phyloP scores from a whole-genome alignment of 2,888 invertebrate genomes.

The Podabrus alpinus region DNA sequence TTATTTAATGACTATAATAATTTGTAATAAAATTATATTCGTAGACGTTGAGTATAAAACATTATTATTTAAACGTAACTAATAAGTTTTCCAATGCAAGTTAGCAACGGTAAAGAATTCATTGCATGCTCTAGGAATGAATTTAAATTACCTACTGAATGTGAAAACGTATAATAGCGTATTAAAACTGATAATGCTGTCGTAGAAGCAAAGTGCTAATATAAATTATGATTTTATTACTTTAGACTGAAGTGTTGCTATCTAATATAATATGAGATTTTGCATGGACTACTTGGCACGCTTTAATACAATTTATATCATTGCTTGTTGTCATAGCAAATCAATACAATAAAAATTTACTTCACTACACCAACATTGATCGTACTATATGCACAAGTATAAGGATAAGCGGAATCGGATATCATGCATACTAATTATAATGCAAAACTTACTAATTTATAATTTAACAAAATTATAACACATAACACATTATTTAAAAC shows the following conservation, averaged over 20 bases:
- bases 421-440: too few relatives aligned
- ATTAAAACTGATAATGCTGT: constrained; percentile 42
- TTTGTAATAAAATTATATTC: neutral
- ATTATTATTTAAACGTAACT: neutral
- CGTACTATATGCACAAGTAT: neutral
- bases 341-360: neutral
- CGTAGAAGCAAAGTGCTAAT: constrained; percentile 36
- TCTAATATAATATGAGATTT: constrained; percentile 28
- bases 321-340: neutral
- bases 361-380: neutral
- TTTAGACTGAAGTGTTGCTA: constrained; percentile 26
- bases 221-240: constrained; percentile 43
- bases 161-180: constrained; percentile 39
- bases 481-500: too few relatives aligned
- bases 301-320: constrained; percentile 13
- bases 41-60: neutral
- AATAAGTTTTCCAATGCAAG: constrained; percentile 1
- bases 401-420: neutral
- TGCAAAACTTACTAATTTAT: too few relatives aligned
- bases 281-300: constrained; percentile 22
- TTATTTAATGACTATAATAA: neutral
- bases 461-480: too few relatives aligned
- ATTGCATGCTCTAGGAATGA: constrained; percentile 36
- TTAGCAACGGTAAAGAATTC: constrained; percentile 26
- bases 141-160: constrained; percentile 40